Percentiles rank a stretch among this genome's conserved stretches.
These are phyloP conservation scores for Metallyticus violacea DNA, from an alignment of 2,888 invertebrate genomes.

Conservation along the genomic window DNA sequence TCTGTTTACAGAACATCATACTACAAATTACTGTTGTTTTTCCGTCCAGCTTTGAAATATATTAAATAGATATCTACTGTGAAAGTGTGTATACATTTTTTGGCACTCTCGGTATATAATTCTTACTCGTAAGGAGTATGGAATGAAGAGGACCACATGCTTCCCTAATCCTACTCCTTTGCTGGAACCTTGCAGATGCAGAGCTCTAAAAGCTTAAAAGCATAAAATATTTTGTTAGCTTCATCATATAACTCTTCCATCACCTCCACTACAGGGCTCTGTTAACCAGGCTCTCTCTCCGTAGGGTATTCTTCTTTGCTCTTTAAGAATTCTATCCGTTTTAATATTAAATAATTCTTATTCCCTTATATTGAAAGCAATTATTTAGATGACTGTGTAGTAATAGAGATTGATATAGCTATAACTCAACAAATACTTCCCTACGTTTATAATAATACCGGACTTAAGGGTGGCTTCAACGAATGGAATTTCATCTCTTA, in stretches of 20 bases:
- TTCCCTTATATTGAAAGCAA: conserved; percentile 18
- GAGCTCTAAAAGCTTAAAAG: not conserved
- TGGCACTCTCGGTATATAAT: no score
- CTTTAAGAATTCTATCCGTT: conserved; percentile 44
- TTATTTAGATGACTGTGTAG: not conserved
- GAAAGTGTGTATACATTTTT: no score
- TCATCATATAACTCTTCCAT: not conserved
- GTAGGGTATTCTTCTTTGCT: conserved; percentile 38
- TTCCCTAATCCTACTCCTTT: no score
- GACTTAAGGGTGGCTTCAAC: not conserved
- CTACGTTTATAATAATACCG: no score
- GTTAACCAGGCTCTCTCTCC: not conserved
- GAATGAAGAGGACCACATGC: not conserved
- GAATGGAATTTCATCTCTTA: not conserved
- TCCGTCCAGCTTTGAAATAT: no score
- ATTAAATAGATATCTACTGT: no score
- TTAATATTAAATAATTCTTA: conserved; percentile 43
- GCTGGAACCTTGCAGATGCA: not conserved
- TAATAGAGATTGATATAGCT: not conserved
- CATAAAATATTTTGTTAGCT: not conserved
- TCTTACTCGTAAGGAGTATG: conserved; percentile 1
- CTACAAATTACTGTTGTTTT: no score
- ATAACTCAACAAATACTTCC: no score
- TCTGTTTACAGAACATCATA: no score
- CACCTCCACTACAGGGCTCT: not conserved